phyloP scores from a whole-genome alignment of 1,140 invertebrate genomes.

The Drosophila bocki region DNA sequence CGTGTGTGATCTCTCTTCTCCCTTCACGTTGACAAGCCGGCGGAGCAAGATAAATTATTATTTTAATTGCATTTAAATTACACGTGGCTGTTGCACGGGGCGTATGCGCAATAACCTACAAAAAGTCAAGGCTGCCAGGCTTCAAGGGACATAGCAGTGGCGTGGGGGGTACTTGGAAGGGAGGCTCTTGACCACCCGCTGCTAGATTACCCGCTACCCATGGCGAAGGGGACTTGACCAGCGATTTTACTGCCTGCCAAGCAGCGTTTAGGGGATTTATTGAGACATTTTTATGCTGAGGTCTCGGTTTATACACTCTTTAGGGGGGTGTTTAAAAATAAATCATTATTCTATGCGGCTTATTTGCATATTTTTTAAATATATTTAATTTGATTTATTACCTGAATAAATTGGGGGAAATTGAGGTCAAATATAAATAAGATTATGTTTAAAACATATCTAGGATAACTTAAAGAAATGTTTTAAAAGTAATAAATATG shows the following conservation, averaged over 20 bases:
- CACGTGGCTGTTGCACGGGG: slow-evolving; percentile 50
- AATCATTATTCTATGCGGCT: neutral
- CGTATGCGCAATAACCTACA: slow-evolving; percentile 66
- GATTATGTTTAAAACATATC: neutral
- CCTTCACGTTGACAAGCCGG: slow-evolving; percentile 54
- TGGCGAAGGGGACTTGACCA: slow-evolving; percentile 33
- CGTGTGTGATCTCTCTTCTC: slow-evolving; percentile 56
- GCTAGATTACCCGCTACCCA: slow-evolving; percentile 59
- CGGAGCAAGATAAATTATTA: slow-evolving; percentile 80
- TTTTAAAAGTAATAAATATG: no score
- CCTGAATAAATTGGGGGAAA: neutral
- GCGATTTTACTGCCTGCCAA: slow-evolving; percentile 14
- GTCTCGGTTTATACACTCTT: slow-evolving; percentile 3
- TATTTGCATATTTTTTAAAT: slow-evolving; percentile 12
- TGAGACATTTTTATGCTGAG: slow-evolving; percentile 26
- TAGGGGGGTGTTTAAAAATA: neutral
- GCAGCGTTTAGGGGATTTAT: slow-evolving; percentile 43
- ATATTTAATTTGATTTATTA: slow-evolving; percentile 1
- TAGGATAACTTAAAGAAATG: no score
- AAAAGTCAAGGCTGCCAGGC: slow-evolving; percentile 48
- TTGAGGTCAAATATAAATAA: neutral
- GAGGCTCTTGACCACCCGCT: slow-evolving; percentile 33
- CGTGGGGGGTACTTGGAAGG: neutral
- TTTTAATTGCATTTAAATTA: slow-evolving; percentile 84
- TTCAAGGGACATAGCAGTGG: slow-evolving; percentile 18